Conservation (phyloP, 2,113 vertebrate species). For the Brachyhypopomus occidentalis region DNA sequence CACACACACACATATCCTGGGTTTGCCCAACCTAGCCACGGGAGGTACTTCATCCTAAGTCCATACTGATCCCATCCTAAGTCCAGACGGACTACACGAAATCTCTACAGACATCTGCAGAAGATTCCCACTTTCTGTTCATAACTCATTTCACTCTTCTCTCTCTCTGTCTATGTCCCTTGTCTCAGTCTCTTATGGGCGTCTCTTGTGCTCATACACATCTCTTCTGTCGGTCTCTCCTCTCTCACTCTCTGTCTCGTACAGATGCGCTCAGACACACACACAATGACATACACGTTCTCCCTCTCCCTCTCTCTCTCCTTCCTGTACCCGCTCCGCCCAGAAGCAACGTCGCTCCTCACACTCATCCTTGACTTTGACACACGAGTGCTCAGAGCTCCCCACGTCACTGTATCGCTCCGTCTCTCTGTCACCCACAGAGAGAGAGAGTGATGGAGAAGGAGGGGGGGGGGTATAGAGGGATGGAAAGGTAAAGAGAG, state of each 20-base stretch:
- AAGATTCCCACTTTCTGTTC: background rate
- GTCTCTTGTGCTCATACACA: too few species aligned
- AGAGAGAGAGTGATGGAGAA: too few species aligned
- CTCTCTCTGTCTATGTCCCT: background rate
- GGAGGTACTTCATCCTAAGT: background rate
- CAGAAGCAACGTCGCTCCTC: background rate
- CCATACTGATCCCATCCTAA: background rate
- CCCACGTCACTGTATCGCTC: background rate
- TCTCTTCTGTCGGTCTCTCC: too few species aligned
- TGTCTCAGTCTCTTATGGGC: background rate
- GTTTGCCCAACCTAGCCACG: slow-evolving; percentile 5
- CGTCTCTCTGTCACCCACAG: background rate
- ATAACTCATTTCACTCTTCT: background rate
- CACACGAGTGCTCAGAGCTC: background rate
- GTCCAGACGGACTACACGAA: background rate
- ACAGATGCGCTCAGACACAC: too few species aligned
- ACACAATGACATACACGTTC: too few species aligned
- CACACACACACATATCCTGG: slow-evolving; percentile 15
- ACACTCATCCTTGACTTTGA: slow-evolving; percentile 6
- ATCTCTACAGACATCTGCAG: background rate
- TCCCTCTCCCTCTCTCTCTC: slow-evolving; percentile 4
- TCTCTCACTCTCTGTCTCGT: too few species aligned
- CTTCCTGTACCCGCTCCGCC: background rate
- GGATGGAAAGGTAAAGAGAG: background rate
- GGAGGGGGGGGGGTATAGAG: background rate